Percentiles rank a stretch among this genome's conserved stretches.
These are phyloP conservation scores for Apis florea DNA, from an alignment of 1,140 invertebrate genomes.

Conservation along the genomic window DNA sequence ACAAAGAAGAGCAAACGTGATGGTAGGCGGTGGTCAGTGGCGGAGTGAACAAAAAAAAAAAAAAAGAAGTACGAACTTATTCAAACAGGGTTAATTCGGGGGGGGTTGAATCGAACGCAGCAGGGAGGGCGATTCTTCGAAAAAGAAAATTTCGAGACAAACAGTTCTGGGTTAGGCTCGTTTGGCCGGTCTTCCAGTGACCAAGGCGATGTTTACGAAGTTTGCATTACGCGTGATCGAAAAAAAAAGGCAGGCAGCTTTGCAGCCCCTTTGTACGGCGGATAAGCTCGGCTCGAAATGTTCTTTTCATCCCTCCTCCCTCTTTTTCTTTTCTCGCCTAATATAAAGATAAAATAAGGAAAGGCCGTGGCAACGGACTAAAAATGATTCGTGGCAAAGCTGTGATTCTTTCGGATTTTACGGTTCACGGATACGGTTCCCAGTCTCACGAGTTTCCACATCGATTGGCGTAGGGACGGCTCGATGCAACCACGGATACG, in stretches of 20 bases:
- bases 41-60: background rate
- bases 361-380: conserved; percentile 36
- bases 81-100: conserved; percentile 55
- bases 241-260: conserved; percentile 24
- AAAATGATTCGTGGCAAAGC: conserved; percentile 49
- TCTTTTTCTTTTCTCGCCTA: conserved; percentile 28
- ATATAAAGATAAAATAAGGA: conserved; percentile 58
- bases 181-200: conserved; percentile 39
- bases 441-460: conserved; percentile 45
- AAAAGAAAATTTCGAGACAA: conserved; percentile 40
- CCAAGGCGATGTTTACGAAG: conserved; percentile 48
- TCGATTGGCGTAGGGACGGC: conserved; percentile 45
- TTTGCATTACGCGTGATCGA: conserved; percentile 54
- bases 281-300: conserved; percentile 42
- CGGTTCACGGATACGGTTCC: conserved; percentile 34
- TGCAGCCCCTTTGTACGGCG: conserved; percentile 13
- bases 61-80: conserved; percentile 17
- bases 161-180: conserved; percentile 16
- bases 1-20: conserved; percentile 17
- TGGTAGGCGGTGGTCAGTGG: conserved; percentile 13
- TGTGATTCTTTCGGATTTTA: conserved; percentile 68
- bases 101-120: conserved; percentile 21
- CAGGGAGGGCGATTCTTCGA: conserved; percentile 2
- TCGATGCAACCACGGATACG: conserved; percentile 50
- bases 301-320: conserved; percentile 6